Evolutionary conservation across 2,113 vertebrate species (phyloP), one percentile per base, ranked within the genome.

Genomic region (Dendrocopos noguchii): DNA sequence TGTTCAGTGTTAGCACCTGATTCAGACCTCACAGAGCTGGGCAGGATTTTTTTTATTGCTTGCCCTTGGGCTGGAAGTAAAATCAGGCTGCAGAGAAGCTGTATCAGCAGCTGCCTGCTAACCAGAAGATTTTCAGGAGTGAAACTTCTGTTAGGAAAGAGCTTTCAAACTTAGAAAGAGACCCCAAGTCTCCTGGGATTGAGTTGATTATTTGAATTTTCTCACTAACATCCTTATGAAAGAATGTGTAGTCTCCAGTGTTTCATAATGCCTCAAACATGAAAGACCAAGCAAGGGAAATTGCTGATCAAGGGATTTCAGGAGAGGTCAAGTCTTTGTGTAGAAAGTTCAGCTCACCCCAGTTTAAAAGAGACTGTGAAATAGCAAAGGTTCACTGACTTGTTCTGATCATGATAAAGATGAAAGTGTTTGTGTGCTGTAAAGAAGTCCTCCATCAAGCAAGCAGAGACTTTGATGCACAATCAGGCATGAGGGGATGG

Each of bases 1-100:
- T 96, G 94, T 94, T 96, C 80, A 46, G 68, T 72, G 85, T 96
- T 96, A 96, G 93, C 94, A 94, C 94, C 96, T 94, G 93, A 86
- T 91, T 91, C 76, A 93, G 91, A 94, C 95, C 91, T 93, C 95
- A 86, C 76, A 90, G 61, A 91, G 16, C 47, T 1, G 3, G 68
- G 76, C 65, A 75, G 79, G 42, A 52, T 42, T 61, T 91, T 91
- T 94, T 94, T 94, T 91, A 94, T 81, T 86, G 50, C 80, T 83
- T 88, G 66, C 89, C 73, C 20, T 39, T 86, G 80, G 76, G 73
- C 90, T 94, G 79, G 60, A 94, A 65, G 76, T 68, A 64, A 72
- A 90, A 90, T 88, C 87, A 52, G 63, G 66, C 84, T 95, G 84
- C 71, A 80, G 52, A 94, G 90, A 94, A 96, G 34, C 68, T 87